Evolutionary conservation across 1,140 invertebrate genomes (phyloP).

Genomic region (Drosophila tani): DNA sequence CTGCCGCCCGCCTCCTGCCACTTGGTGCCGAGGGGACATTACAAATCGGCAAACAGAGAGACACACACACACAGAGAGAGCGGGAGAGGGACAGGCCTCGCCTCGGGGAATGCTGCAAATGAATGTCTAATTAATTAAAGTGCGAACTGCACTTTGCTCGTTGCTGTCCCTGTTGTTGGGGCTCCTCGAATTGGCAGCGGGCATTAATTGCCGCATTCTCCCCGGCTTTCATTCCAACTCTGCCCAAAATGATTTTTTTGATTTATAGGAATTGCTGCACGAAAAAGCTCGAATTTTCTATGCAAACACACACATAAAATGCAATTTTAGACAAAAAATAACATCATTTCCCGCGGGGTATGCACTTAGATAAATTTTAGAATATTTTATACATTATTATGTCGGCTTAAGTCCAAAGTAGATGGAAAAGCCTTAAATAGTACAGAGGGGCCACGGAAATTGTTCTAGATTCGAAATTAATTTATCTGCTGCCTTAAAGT

Average conservation of each 20-base stretch:
- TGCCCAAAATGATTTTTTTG: slow-evolving; percentile 42
- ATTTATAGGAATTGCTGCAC: slow-evolving; percentile 55
- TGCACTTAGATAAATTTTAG: background rate
- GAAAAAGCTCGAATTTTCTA: slow-evolving; percentile 39
- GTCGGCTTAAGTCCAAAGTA: too few relatives aligned
- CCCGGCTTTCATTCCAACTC: too few relatives aligned
- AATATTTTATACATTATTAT: too few relatives aligned
- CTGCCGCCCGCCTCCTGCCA: slow-evolving; percentile 3
- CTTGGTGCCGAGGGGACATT: slow-evolving; percentile 27
- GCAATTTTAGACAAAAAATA: slow-evolving; percentile 52
- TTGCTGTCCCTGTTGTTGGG: slow-evolving; percentile 2
- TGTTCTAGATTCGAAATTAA: too few relatives aligned
- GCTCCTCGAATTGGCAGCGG: slow-evolving; percentile 59
- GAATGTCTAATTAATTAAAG: slow-evolving; percentile 83
- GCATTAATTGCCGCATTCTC: slow-evolving; percentile 56
- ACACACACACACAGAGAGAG: background rate
- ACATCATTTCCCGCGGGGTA: slow-evolving; percentile 28
- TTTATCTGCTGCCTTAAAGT: too few relatives aligned
- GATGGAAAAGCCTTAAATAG: too few relatives aligned
- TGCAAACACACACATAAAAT: slow-evolving; percentile 42
- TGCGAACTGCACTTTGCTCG: slow-evolving; percentile 63
- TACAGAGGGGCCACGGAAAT: too few relatives aligned
- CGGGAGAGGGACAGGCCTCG: background rate
- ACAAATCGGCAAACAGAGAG: slow-evolving; percentile 39
- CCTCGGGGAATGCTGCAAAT: slow-evolving; percentile 63